Evolutionary conservation across 2,797 vertebrate species (phyloP), one percentile per base, ranked within the genome.

Genomic region (Loriculus beryllinus): DNA sequence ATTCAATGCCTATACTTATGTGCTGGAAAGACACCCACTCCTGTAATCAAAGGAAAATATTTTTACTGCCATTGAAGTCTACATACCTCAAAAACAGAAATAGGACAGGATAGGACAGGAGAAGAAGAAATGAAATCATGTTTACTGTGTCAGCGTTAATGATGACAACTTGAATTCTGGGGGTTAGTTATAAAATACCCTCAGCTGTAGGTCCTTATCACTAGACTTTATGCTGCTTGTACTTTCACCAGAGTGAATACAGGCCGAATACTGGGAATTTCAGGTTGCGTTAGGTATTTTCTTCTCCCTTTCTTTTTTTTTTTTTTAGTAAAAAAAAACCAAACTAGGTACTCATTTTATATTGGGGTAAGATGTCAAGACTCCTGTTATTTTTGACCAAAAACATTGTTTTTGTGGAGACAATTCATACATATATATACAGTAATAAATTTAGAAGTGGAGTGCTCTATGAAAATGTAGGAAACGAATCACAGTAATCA

Each of bases 401-500:
- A 68, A 49, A 22, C 52, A 78, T n/a, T 49, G 9, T 16, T 86
- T 93, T 70, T 59, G 26, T 52, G 75, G 31, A 68, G 45, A 64
- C 26, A 65, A 63, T 15, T 42, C n/a, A 68, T 12, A 29, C 13
- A 29, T 11, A 60, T 6, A 77, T 35, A 68, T 35, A 91, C 10
- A 43, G 12, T 81, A 86, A 91, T 91, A 95, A 92, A 88, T 81
- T 90, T 28, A 57, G 56, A 91, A 92, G 52, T 49, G 71, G 78
- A 93, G 31, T 26, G 75, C 35, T 79, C 63, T 92, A 69, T 52
- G 49, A 59, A 88, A 63, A 92, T 67, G 59, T 86, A 92, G 83
- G 86, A 88, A 95, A 83, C 59, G 15, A 96, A 91, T 95, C 72
- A 76, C 45, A 33, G 26, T 74, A 91, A 86, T 88, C 63, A 88